Conservation (phyloP, 2,113 vertebrate species). For the Eonycteris spelaea region DNA sequence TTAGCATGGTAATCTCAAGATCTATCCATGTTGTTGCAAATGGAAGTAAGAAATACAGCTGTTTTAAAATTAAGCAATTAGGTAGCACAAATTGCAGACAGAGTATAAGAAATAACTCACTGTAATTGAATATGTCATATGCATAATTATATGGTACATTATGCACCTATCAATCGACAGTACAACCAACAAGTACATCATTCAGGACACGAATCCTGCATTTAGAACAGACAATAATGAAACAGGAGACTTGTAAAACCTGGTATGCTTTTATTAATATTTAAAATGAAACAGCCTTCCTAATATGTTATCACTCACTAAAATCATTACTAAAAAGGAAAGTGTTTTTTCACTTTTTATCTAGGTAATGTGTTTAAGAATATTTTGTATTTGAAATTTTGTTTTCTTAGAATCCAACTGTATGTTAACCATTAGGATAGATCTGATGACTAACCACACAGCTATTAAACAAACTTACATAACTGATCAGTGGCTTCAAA, state of each 20-base stretch:
- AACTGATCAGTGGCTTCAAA: neutral
- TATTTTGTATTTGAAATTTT: slow-evolving; percentile 14
- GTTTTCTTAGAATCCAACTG: neutral
- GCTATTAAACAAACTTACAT: neutral
- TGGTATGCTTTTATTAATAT: slow-evolving; percentile 18
- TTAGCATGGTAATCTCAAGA: too few relatives aligned
- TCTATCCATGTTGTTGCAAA: too few relatives aligned
- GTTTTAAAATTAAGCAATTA: slow-evolving; percentile 58
- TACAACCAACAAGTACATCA: slow-evolving; percentile 7
- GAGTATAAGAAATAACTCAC: slow-evolving; percentile 45
- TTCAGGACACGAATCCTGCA: neutral
- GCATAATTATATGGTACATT: slow-evolving; percentile 60
- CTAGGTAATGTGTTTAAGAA: neutral
- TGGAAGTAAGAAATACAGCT: neutral
- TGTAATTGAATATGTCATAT: slow-evolving; percentile 49
- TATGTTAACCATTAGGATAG: neutral
- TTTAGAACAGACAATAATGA: slow-evolving; percentile 19
- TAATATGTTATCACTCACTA: neutral
- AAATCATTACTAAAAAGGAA: slow-evolving; percentile 22
- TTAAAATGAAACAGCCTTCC: slow-evolving; percentile 3
- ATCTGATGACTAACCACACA: neutral
- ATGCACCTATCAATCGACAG: slow-evolving; percentile 24
- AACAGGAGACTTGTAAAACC: neutral
- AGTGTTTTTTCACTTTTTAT: neutral
- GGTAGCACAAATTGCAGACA: slow-evolving; percentile 40